Evolutionary conservation across 2,113 vertebrate species (phyloP).

Genomic region (Ciconia boyciana): DNA sequence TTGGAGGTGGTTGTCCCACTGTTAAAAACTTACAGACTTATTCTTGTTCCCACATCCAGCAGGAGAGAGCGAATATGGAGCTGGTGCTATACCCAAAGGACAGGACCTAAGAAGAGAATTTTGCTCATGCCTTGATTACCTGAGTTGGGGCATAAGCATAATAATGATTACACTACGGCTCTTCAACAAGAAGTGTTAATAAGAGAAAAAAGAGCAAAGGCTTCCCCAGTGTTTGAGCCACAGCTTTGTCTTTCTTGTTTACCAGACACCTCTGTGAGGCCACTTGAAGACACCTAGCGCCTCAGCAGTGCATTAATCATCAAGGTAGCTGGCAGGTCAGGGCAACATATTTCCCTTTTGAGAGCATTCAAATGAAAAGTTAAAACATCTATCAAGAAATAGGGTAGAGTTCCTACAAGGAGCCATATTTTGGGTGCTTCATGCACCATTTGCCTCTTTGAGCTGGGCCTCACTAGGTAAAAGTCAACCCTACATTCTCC

Average conservation of each 20-base stretch:
- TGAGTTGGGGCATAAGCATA: neutral
- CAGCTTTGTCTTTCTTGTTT: neutral
- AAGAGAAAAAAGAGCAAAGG: neutral
- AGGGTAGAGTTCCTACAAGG: neutral
- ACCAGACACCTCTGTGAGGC: neutral
- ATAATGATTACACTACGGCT: neutral
- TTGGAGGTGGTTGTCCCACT: neutral
- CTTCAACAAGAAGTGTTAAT: neutral
- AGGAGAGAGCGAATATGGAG: neutral
- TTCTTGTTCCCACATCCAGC: neutral
- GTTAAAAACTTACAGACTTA: neutral
- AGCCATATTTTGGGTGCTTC: neutral
- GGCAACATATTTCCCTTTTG: neutral
- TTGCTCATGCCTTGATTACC: neutral
- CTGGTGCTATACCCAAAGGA: neutral
- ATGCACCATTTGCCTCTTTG: neutral
- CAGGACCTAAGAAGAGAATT: neutral
- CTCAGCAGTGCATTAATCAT: neutral
- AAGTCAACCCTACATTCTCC: neutral
- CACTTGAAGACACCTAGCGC: neutral
- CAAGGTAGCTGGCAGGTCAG: neutral
- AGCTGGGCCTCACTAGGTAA: neutral
- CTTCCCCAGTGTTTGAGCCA: neutral
- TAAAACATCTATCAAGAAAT: neutral
- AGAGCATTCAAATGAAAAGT: neutral